Base-by-base conservation (phyloP, 1,140 invertebrate species). In the Trigoniulus corallinus region DNA sequence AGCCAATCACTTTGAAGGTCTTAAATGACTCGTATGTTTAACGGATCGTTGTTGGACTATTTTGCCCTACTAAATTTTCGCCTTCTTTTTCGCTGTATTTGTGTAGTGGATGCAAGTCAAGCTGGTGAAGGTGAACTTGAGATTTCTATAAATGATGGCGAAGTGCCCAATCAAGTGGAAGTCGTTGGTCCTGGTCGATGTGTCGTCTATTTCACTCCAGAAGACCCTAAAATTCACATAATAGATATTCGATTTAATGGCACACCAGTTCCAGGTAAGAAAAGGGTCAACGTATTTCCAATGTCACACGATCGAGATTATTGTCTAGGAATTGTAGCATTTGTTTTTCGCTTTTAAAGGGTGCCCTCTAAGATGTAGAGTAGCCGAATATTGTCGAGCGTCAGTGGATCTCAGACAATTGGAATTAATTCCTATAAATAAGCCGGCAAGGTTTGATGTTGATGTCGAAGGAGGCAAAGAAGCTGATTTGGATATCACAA, bases 221-320 rank as follows among this genome's bases (percentile, higher is more conserved):
- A 95, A 63, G 76, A 82, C 52, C 74, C 84, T 7, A 89, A 89
- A 58, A 77, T 86, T 24, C 93, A 98, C 70, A 76, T 84, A 56
- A 93, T 99, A 58, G 92, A 97, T 69, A 96, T 98, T 53, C 96
- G 92, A 70, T 98, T 98, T 69, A 98, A 98, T 67, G 88, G 87
- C 43, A 86, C 93, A 70, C 87, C 88, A 50, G 88, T 98, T 18
- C 79, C 83, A 53, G 75, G 75, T 76, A 61, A 58, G 7, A 7
- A 20, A 40, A 47, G 27, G 23, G n/a, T 18, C n/a, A n/a, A n/a
- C n/a, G n/a, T n/a, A n/a, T n/a, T n/a, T n/a, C n/a, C n/a, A n/a
- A n/a, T n/a, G n/a, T 51, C 7, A n/a, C 7, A 26, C 4, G 45
- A 48, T 18, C 7, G 7, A 13, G 24, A 40, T 24, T 23, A 52